A percentile compares a stretch with the other conserved stretches of the same genome.
Conservation (phyloP, 2,113 vertebrate species). For the Tympanuchus pallidicinctus region DNA sequence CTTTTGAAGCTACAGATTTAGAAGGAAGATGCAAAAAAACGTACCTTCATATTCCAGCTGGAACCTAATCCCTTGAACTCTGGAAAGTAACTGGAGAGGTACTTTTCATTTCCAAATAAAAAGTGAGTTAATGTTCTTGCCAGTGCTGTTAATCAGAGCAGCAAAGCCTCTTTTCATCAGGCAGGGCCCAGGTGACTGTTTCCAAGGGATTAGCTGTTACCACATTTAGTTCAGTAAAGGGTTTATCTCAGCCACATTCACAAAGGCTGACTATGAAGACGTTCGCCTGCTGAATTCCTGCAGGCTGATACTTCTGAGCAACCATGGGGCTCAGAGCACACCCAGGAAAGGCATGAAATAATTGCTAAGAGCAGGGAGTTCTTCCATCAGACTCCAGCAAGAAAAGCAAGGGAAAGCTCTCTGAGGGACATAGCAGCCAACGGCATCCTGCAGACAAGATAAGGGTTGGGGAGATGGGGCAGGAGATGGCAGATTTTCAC, state of each 20-base stretch:
- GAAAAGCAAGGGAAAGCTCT: background rate
- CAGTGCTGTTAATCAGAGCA: conserved; percentile 36
- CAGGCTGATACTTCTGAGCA: background rate
- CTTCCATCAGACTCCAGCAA: background rate
- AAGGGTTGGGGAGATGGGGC: accelerated
- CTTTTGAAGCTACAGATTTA: background rate
- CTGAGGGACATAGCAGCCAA: background rate
- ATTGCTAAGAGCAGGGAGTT: background rate
- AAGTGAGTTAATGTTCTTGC: conserved; percentile 24
- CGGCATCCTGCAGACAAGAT: background rate
- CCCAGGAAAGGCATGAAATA: background rate
- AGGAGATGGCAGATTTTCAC: background rate
- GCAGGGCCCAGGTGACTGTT: conserved; percentile 67
- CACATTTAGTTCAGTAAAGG: conserved; percentile 74
- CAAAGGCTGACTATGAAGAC: background rate
- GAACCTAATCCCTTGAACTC: background rate
- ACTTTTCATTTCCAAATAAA: conserved; percentile 39
- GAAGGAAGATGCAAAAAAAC: background rate
- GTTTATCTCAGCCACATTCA: conserved; percentile 65
- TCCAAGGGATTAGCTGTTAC: conserved; percentile 73
- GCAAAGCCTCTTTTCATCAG: conserved; percentile 68
- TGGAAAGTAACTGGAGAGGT: background rate
- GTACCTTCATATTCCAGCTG: conserved; percentile 35
- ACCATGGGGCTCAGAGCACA: accelerated
- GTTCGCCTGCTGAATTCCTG: background rate